Evolutionary conservation across 2,888 invertebrate genomes (phyloP), one percentile per base, ranked within the genome.

Genomic region (Agrochola lychnidis): DNA sequence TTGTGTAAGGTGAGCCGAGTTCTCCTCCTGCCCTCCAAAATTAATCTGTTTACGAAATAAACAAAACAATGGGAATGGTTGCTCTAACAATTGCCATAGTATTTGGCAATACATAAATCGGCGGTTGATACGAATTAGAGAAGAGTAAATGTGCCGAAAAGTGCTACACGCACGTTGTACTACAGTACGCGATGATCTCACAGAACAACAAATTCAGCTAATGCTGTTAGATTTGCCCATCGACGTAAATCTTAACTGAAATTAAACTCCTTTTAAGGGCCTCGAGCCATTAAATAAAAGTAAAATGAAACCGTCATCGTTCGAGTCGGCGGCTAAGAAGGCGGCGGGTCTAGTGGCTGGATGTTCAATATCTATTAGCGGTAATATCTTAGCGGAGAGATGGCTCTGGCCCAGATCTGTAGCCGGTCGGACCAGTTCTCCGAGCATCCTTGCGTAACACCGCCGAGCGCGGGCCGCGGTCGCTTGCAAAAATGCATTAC

Each of bases 401-500:
- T 96, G 96, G 92, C 91, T 94, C 94, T 96, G 96, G 93, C 96
- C 96, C 95, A 96, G 95, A 93, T 96, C 92, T 89, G 90, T 82
- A 94, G 94, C 96, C 96, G 96, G 96, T 96, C 89, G 90, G 89
- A 95, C 96, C 95, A 95, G 96, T 96, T 95, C 92, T 87, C 87
- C 93, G 92, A 91, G 90, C 94, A 96, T 94, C 95, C 94, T 96
- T 96, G 94, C 96, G 95, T 95, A 96, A 96, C 92, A 90, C 84
- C 89, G 89, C 87, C 88, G 88, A 84, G 83, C 90, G 90, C 90
- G 89, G 61, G 30, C 79, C 69, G 69, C 61, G 78, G 87, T 85
- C 90, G 92, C 94, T 94, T 93, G 94, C 96, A 96, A 96, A 96
- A 96, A 96, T 95, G 93, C 95, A 95, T 94, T 95, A 95, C 92